These are phyloP conservation scores for Tenthredo distinguenda DNA, from an alignment of 2,888 invertebrate genomes.

Conservation along the genomic window DNA sequence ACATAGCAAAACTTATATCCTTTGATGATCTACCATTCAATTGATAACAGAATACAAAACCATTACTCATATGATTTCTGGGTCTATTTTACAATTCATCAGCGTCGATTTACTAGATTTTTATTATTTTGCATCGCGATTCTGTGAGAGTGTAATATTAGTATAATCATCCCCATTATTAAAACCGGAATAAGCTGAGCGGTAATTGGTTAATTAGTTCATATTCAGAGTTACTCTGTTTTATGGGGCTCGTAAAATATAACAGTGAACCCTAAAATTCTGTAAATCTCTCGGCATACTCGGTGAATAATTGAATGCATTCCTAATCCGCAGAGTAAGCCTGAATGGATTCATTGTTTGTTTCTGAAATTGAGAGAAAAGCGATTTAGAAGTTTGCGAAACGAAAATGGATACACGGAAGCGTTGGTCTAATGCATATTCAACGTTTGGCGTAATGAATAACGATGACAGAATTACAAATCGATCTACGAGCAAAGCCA, in stretches of 20 bases:
- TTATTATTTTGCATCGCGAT: background rate
- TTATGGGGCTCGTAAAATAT: background rate
- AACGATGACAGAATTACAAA: conserved; percentile 23
- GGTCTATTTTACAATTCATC: background rate
- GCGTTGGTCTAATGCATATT: background rate
- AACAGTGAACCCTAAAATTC: conserved; percentile 16
- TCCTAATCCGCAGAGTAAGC: background rate
- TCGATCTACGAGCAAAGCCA: conserved; percentile 31
- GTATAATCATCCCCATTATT: background rate
- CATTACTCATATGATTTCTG: background rate
- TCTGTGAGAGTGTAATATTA: background rate
- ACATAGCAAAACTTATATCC: background rate
- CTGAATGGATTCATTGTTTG: background rate
- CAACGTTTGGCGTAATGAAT: conserved; percentile 28
- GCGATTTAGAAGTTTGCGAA: conserved; percentile 8
- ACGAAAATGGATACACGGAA: background rate
- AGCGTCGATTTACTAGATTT: background rate
- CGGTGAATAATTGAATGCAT: conserved; percentile 13
- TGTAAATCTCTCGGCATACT: conserved; percentile 14
- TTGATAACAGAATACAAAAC: background rate
- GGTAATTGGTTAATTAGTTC: conserved; percentile 14
- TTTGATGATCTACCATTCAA: background rate
- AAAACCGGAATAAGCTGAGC: background rate
- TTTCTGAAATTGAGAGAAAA: conserved; percentile 7
- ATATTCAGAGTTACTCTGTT: conserved; percentile 11